Evolutionary conservation across 2,888 invertebrate species (phyloP), one percentile per base, ranked within the genome.

Genomic region (Apodemia mormo): DNA sequence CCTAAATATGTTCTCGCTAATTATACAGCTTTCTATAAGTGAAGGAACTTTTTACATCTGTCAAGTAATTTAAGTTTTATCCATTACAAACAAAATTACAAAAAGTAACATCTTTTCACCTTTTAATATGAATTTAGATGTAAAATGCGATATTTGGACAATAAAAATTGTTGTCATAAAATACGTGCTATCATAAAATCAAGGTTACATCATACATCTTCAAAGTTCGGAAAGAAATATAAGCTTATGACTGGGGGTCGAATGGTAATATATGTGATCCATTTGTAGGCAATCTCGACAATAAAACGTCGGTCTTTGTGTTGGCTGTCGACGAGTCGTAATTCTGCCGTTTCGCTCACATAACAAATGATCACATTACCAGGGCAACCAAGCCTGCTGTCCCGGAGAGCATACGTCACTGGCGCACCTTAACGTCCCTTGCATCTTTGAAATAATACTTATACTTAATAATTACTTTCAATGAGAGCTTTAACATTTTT

Each of bases 301-400:
- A 88, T 89, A 90, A 90, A 89, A 87, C 82, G 86, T 85, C 86
- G 84, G 84, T 83, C 85, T 88, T 90, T 88, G 88, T 88, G 86
- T 83, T 77, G 81, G 83, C 84, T 84, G 85, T 86, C 86, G 82
- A 76, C 84, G 80, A 80, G 76, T 76, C 78, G 85, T 85, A 85
- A 84, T 81, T 83, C 81, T 85, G 82, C 82, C 83, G 87, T 90
- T 88, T 85, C 84, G 84, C 86, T 78, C 85, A 87, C 82, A 83
- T 91, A 89, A 91, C 89, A 92, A 92, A 93, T 91, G 91, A 85
- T 75, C 77, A 77, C 87, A 89, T 90, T 89, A 88, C 84, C 81
- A n/a, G n/a, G 81, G 81, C 80, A 82, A 79, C 78, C 82, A 75
- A 76, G 67, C 61, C n/a, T 37, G 58, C 58, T 61, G 14, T 58